These are phyloP conservation scores for Gobio occitaniae DNA, from an alignment of 2,797 vertebrate genomes.

Conservation along the genomic window DNA sequence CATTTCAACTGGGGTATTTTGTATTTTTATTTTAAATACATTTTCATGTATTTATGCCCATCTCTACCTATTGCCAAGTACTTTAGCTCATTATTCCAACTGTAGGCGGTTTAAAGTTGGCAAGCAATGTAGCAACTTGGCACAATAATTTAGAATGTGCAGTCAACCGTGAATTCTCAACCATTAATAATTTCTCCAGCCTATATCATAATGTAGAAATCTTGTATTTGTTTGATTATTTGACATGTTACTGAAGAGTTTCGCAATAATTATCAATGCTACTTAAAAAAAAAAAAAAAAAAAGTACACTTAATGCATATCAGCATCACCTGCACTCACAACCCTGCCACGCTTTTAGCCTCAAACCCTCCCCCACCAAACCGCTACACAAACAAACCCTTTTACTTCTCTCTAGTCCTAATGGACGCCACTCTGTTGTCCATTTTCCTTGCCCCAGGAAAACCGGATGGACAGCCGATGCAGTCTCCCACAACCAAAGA, in stretches of 20 bases:
- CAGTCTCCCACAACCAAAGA: conserved; percentile 76
- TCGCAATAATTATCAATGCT: neutral
- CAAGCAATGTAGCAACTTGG: conserved; percentile 2
- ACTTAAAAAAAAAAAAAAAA: neutral
- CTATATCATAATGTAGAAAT: neutral
- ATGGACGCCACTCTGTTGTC: conserved; percentile 74
- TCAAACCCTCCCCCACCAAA: conserved; percentile 2
- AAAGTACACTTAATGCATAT: neutral
- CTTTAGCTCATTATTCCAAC: neutral
- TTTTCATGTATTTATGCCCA: neutral
- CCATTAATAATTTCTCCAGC: neutral
- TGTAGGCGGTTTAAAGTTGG: conserved; percentile 3
- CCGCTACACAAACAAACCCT: conserved; percentile 40
- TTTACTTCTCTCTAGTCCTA: conserved; percentile 75
- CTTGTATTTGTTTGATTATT: neutral
- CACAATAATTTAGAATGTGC: neutral
- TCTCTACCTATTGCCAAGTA: neutral
- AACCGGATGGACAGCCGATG: conserved; percentile 80
- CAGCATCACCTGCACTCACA: conserved; percentile 12
- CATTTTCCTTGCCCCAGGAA: conserved; percentile 85
- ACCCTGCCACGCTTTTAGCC: neutral
- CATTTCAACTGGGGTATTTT: neutral
- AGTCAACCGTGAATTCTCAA: neutral
- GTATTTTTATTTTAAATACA: neutral
- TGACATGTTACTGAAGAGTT: neutral